These are phyloP conservation scores for Macropis europaea DNA, from an alignment of 2,888 invertebrate genomes.

Conservation along the genomic window DNA sequence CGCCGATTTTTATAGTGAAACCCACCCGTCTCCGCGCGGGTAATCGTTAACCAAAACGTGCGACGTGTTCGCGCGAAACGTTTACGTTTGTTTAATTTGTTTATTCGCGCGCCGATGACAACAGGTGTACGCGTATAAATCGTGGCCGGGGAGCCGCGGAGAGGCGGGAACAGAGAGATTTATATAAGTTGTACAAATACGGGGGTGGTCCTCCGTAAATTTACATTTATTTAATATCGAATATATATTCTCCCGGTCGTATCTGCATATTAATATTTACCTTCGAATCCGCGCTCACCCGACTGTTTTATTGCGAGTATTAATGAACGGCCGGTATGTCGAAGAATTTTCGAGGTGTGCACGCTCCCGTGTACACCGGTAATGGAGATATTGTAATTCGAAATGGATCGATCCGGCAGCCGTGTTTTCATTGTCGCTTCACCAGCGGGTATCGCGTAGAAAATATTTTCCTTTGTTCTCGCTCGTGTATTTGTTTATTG, in stretches of 20 bases:
- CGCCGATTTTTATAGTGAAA: constrained; percentile 22
- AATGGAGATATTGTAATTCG: constrained; percentile 42
- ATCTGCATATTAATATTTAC: constrained; percentile 52
- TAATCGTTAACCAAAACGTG: constrained; percentile 40
- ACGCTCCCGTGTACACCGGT: too few species aligned
- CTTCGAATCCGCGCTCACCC: constrained; percentile 25
- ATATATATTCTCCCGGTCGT: constrained; percentile 15
- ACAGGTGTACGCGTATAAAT: constrained; percentile 41
- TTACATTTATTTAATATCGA: constrained; percentile 47
- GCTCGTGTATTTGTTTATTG: background rate
- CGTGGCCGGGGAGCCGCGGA: background rate
- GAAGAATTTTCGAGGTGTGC: constrained; percentile 30
- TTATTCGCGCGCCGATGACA: constrained; percentile 35
- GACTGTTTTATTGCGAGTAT: constrained; percentile 37
- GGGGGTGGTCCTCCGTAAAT: constrained; percentile 19
- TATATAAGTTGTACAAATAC: constrained; percentile 45
- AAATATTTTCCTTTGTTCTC: constrained; percentile 22
- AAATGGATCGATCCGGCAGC: constrained; percentile 13
- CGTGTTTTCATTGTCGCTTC: constrained; percentile 23
- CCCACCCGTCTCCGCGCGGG: background rate
- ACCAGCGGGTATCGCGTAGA: background rate
- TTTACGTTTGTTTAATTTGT: constrained; percentile 41
- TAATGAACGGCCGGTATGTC: constrained; percentile 18
- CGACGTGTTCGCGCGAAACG: too few species aligned
- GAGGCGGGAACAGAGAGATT: constrained; percentile 24